A percentile compares a stretch with the other conserved stretches of the same genome.
phyloP scores from a whole-genome alignment of 2,797 vertebrate genomes.

The Enteromius treurensis region DNA sequence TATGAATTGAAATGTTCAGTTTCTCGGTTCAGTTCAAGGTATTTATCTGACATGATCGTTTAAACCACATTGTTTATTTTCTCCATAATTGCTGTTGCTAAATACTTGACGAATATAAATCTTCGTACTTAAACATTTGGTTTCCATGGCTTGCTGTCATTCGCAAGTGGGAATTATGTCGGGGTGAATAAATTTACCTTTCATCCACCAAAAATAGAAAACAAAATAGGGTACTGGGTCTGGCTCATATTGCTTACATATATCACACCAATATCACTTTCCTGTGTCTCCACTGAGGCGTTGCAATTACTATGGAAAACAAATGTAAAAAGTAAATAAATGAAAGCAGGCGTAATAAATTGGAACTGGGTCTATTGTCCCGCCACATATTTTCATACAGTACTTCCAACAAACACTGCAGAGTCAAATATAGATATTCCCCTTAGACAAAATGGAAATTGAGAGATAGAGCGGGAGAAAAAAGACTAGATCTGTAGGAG shows the following conservation, averaged over 20 bases:
- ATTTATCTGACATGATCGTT: not conserved
- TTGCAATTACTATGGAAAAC: slow-evolving; percentile 29
- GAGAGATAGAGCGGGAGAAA: slow-evolving; percentile 39
- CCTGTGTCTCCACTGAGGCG: slow-evolving; percentile 13
- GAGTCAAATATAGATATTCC: slow-evolving; percentile 50
- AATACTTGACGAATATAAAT: not conserved
- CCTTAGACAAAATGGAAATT: slow-evolving; percentile 41
- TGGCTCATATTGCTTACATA: slow-evolving; percentile 11
- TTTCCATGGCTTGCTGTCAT: not conserved
- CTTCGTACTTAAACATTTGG: not conserved
- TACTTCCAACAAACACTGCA: slow-evolving; percentile 33
- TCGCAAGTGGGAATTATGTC: not conserved
- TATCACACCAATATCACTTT: slow-evolving; percentile 10
- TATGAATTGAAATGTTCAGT: slow-evolving; percentile 1
- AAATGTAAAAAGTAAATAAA: slow-evolving; percentile 36
- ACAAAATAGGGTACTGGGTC: not conserved
- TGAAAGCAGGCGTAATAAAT: slow-evolving; percentile 34
- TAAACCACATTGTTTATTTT: slow-evolving; percentile 3
- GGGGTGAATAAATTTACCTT: slow-evolving; percentile 2
- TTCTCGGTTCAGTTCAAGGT: not conserved
- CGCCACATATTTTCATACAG: slow-evolving; percentile 14
- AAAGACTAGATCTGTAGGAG: slow-evolving; percentile 50
- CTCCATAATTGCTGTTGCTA: slow-evolving; percentile 6
- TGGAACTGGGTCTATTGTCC: slow-evolving; percentile 35
- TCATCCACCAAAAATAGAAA: slow-evolving; percentile 24